These are phyloP conservation scores for Agelastica alni DNA, from an alignment of 2,888 invertebrate genomes.

Conservation along the genomic window DNA sequence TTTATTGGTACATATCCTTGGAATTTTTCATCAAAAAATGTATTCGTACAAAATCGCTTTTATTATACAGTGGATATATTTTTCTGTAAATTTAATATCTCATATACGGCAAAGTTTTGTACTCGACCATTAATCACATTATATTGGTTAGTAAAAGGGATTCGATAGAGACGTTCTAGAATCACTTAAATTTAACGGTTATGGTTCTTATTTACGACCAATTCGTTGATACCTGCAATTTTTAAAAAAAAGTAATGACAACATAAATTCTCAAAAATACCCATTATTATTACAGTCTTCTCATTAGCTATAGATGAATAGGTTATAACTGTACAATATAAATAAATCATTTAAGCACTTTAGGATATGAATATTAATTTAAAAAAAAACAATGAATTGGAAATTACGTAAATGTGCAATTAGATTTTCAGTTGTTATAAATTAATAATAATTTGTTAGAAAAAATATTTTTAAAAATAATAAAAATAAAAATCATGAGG, in stretches of 20 bases:
- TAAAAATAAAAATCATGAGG: no score
- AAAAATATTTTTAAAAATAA: no score
- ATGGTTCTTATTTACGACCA: slow-evolving; percentile 40
- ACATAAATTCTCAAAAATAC: slow-evolving; percentile 30
- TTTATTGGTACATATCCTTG: no score
- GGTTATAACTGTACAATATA: slow-evolving; percentile 22
- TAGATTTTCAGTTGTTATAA: no score
- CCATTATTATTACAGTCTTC: slow-evolving; percentile 24
- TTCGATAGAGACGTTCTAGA: slow-evolving; percentile 38
- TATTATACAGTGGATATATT: no score
- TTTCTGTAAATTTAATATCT: neutral
- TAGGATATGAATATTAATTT: slow-evolving; percentile 2
- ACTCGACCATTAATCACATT: slow-evolving; percentile 33
- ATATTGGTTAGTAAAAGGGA: slow-evolving; percentile 34
- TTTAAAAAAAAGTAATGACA: slow-evolving; percentile 32
- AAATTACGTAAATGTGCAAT: no score
- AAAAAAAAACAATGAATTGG: no score
- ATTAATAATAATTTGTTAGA: no score
- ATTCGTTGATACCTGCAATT: slow-evolving; percentile 34
- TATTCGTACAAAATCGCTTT: no score
- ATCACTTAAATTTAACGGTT: slow-evolving; percentile 40
- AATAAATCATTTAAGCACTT: slow-evolving; percentile 18
- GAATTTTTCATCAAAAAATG: no score
- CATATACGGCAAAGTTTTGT: neutral
- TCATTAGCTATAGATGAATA: slow-evolving; percentile 22